phyloP scores from a whole-genome alignment of 2,113 vertebrate genomes.

The Saiga tatarica region DNA sequence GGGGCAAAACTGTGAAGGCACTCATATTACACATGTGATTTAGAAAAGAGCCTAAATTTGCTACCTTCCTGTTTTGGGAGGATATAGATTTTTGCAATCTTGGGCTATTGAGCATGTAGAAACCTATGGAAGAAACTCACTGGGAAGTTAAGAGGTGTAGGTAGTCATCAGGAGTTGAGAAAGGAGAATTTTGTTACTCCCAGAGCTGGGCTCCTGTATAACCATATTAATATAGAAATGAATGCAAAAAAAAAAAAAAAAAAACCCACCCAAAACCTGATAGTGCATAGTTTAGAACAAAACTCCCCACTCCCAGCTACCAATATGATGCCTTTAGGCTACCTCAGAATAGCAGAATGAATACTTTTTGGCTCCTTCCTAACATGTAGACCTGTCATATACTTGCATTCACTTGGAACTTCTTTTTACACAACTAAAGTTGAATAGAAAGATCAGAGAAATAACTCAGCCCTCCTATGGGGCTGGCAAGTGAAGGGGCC shows the following conservation, averaged over 20 bases:
- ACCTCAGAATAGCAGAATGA: neutral
- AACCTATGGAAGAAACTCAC: neutral
- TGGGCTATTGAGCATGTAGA: neutral
- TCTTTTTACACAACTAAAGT: constrained; percentile 11
- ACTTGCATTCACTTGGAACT: constrained; percentile 3
- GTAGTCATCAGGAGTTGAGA: neutral
- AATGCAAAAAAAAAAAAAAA: neutral
- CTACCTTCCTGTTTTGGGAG: constrained; percentile 32
- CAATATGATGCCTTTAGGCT: neutral
- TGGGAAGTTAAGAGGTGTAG: neutral
- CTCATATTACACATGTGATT: constrained; percentile 55
- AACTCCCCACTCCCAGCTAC: neutral
- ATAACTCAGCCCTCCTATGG: neutral
- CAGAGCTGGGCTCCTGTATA: neutral
- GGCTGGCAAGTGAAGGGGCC: neutral
- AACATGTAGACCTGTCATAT: neutral
- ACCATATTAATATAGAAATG: neutral
- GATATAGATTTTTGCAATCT: constrained; percentile 24
- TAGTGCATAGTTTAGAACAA: constrained; percentile 44
- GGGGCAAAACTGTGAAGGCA: constrained; percentile 73
- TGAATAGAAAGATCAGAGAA: constrained; percentile 35
- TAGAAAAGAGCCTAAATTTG: constrained; percentile 47
- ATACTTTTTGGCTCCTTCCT: neutral
- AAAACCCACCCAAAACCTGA: neutral
- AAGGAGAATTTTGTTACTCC: neutral